These are phyloP conservation scores for Rissa tridactyla DNA, from an alignment of 2,113 vertebrate species.

Conservation along the genomic window DNA sequence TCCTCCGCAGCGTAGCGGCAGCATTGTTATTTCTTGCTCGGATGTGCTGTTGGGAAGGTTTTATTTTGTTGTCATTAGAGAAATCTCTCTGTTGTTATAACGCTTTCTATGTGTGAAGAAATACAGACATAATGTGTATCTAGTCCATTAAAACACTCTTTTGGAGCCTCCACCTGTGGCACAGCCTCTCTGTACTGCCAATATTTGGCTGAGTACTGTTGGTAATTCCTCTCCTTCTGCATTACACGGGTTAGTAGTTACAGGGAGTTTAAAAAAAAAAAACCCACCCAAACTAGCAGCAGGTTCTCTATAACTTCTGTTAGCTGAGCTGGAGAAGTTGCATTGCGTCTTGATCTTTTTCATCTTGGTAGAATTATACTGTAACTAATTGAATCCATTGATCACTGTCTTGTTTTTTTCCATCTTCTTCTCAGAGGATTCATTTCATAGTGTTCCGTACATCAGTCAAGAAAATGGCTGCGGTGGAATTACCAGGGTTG, in stretches of 20 bases:
- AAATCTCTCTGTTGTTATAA: constrained; percentile 68
- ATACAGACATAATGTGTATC: constrained; percentile 67
- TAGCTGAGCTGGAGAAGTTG: constrained; percentile 50
- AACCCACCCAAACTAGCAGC: background rate
- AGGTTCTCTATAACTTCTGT: constrained; percentile 19
- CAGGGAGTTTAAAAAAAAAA: background rate
- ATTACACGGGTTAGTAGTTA: background rate
- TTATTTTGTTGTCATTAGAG: constrained; percentile 71
- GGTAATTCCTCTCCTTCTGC: constrained; percentile 13
- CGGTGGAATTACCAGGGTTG: constrained; percentile 68
- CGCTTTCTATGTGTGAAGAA: constrained; percentile 69
- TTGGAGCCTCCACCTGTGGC: constrained; percentile 61
- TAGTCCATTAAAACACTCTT: constrained; percentile 50
- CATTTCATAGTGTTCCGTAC: constrained; percentile 70
- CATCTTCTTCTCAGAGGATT: constrained; percentile 75
- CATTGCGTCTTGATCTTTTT: constrained; percentile 64
- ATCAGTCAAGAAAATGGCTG: constrained; percentile 76
- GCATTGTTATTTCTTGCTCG: constrained; percentile 65
- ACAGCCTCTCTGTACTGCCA: constrained; percentile 20
- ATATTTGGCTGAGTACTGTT: constrained; percentile 35
- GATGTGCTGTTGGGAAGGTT: constrained; percentile 63
- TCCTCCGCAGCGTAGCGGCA: background rate
- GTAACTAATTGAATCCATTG: constrained; percentile 81
- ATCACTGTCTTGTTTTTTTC: constrained; percentile 78
- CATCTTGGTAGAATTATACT: constrained; percentile 73